Base-by-base conservation (phyloP, 2,888 invertebrate species). In the Rhimphoctona megacephalus region DNA sequence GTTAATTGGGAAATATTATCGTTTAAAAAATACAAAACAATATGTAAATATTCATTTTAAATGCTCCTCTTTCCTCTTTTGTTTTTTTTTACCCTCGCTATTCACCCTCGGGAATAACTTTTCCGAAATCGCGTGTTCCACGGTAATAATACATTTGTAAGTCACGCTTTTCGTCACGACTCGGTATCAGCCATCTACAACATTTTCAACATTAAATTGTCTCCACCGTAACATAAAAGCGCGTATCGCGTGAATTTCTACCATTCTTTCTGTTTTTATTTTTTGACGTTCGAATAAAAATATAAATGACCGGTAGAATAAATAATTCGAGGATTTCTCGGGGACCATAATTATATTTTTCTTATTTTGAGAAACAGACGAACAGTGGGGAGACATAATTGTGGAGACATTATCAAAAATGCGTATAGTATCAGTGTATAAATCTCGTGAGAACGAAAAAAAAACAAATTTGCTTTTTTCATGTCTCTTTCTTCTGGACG, bases 371-470 rank as follows among this genome's bases (percentile, higher is more conserved):
- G 67, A 14, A 6, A 25, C 46, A 30, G 46, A 30, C 69, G 30
- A 46, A 3, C 25, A 3, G 5, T 25, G 19, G 49, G 49, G 39
- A 30, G 49, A 11, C 36, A 49, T 66, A 43, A 49, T 46, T 8
- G 30, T 33, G 5, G n/a, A n/a, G 64, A 49, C 64, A 36, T 66
- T 49, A 77, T 33, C 19, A 33, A 33, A 49, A 14, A 77, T 49
- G 25, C 67, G 33, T 67, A n/a, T n/a, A n/a, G n/a, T n/a, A 67
- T 54, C 67, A 22, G 36, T 67, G 69, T 25, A 69, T 39, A 79
- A 79, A 79, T 67, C 52, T 52, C 54, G n/a, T 33, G 25, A 57
- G 33, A 43, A n/a, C 14, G 33, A 36, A 66, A 39, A 66, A 17
- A 66, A 61, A 61, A 57, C 4, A 25, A 39, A 9, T 39, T 22